Percentiles rank a stretch among this genome's conserved stretches.
phyloP scores from a whole-genome alignment of 1,140 invertebrate genomes.

The Cotesia vestalis region DNA sequence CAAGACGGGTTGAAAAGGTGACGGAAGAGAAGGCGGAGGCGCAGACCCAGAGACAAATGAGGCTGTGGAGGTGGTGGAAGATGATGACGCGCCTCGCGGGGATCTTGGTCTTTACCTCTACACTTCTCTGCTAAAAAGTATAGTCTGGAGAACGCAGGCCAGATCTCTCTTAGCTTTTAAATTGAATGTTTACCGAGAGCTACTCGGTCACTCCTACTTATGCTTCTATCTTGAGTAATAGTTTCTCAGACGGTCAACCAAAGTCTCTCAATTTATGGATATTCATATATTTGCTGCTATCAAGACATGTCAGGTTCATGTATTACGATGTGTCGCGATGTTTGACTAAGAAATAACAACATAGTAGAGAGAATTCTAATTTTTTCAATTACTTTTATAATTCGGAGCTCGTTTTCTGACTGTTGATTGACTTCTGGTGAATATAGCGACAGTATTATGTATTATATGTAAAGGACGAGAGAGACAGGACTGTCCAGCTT shows the following conservation, averaged over 20 bases:
- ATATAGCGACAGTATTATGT: neutral
- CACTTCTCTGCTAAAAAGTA: no score
- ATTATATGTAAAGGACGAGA: neutral
- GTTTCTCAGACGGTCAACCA: conserved; percentile 2
- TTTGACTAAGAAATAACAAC: no score
- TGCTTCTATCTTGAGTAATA: neutral
- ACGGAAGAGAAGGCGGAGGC: conserved; percentile 8
- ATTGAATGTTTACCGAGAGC: conserved; percentile 12
- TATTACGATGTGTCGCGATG: no score
- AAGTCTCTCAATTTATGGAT: no score
- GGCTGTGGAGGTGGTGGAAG: conserved; percentile 16
- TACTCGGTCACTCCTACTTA: no score
- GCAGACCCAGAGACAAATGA: conserved; percentile 24
- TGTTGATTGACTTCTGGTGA: no score
- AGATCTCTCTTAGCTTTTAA: conserved; percentile 24
- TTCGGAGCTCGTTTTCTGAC: no score
- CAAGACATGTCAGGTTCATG: no score
- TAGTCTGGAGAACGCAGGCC: neutral
- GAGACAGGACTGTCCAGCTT: neutral
- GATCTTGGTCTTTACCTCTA: neutral
- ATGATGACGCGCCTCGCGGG: conserved; percentile 24
- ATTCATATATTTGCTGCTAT: no score
- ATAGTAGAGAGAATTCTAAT: no score
- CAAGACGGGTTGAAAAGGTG: conserved; percentile 20
- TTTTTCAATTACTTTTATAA: no score